A percentile compares a stretch with the other conserved stretches of the same genome.
phyloP scores from a whole-genome alignment of 2,888 invertebrate genomes.

The Zootermopsis nevadensis region DNA sequence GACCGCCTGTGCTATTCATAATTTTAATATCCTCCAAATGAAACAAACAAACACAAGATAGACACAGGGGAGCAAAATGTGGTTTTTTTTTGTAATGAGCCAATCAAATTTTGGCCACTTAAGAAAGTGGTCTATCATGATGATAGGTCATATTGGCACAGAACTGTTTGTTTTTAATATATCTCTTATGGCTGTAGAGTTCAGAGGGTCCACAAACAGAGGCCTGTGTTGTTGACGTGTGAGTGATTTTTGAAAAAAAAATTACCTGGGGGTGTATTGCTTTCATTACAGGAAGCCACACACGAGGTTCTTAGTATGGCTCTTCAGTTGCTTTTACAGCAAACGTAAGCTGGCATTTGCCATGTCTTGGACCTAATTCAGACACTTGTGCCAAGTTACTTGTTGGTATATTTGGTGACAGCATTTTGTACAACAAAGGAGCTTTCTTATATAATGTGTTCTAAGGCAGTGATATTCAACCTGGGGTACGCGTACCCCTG shows the following conservation, averaged over 20 bases:
- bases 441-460: no score
- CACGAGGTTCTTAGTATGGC: no score
- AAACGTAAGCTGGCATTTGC: no score
- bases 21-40: not conserved
- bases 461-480: no score
- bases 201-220: constrained; percentile 33
- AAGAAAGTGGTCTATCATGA: constrained; percentile 29
- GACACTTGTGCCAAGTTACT: no score
- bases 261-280: constrained; percentile 18
- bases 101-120: constrained; percentile 34
- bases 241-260: constrained; percentile 9
- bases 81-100: constrained; percentile 26
- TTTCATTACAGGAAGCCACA: not conserved
- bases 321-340: no score
- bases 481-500: no score
- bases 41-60: constrained; percentile 17
- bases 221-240: constrained; percentile 22
- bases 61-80: not conserved
- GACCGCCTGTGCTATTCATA: constrained; percentile 14
- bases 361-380: no score
- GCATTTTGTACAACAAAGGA: no score
- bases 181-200: constrained; percentile 20
- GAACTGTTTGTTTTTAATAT: constrained; percentile 32
- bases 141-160: constrained; percentile 35
- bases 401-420: no score